Base-by-base conservation (phyloP, 2,113 vertebrate species). In the Scophthalmus maximus region DNA sequence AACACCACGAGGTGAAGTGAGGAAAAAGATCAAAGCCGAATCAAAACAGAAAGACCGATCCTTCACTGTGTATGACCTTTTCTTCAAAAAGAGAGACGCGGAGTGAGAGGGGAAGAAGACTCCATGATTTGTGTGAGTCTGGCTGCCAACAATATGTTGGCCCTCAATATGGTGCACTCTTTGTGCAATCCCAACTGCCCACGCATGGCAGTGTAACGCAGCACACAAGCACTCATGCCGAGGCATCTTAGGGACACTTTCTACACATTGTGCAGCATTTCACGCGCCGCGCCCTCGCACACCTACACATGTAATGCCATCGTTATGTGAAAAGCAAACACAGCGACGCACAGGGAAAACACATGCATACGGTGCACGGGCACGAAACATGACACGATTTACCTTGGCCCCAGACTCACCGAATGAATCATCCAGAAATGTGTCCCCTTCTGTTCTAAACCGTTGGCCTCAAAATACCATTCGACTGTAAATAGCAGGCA, bases 91-190 rank as follows among this genome's bases (percentile, higher is more conserved):
- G 30, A 70, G 46, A 84, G n/a, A 42, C 18, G 8, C 42, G 29
- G 63, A 60, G 23, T 4, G 60, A 49, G 46, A 58, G 66, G 63
- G 27, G 46, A 58, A 64, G 60, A 65, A 49, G 68, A 36, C 63
- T 68, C 17, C 23, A 1, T 49, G 83, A 57, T 79, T 81, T 53
- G 59, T 78, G 57, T 27, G 46, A 73, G 77, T 62, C 38, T 42
- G 68, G 32, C 67, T 79, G 85, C 85, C 85, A 89, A 76, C 79
- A 85, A 71, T 88, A 84, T 87, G 82, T 56, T 83, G 69, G 22
- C 70, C 73, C 58, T 86, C 83, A 88, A 81, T 86, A 88, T 79
- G 84, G 71, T 68, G 76, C 69, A 0, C 57, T 73, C 68, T 61
- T 82, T 87, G 70, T 84, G 76, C 77, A 68, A 81, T 78, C 81